A percentile compares a stretch with the other conserved stretches of the same genome.
Evolutionary conservation across 2,113 vertebrate species (phyloP).

Genomic region (Pagrus major): DNA sequence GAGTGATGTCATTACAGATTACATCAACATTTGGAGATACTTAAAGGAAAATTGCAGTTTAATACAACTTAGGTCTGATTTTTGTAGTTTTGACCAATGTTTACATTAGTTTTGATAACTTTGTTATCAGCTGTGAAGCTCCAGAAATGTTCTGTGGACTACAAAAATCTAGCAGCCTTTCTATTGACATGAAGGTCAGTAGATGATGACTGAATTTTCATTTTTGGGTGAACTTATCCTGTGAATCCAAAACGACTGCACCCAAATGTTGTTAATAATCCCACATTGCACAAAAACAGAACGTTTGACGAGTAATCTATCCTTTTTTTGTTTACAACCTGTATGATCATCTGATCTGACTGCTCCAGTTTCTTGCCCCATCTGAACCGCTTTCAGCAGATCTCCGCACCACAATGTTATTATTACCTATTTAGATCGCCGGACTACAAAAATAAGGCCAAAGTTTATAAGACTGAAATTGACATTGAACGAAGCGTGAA

Average conservation of each 20-base stretch:
- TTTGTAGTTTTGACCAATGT: neutral
- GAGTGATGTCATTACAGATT: conserved; percentile 70
- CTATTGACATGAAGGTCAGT: too few relatives aligned
- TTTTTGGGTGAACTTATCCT: too few relatives aligned
- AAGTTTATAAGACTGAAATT: neutral
- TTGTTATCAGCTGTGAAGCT: too few relatives aligned
- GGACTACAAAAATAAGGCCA: neutral
- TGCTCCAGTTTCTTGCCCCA: neutral
- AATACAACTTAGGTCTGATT: neutral
- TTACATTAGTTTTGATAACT: neutral
- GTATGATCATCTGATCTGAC: neutral
- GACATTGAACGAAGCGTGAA: neutral
- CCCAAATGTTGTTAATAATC: neutral
- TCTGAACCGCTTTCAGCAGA: neutral
- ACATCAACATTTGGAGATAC: conserved; percentile 50
- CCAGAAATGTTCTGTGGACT: too few relatives aligned
- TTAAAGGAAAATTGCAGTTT: conserved; percentile 32
- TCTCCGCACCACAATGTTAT: neutral
- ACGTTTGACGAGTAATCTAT: too few relatives aligned
- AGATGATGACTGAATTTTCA: too few relatives aligned
- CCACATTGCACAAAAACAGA: neutral
- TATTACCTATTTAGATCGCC: neutral
- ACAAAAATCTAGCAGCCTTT: too few relatives aligned
- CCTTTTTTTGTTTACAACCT: too few relatives aligned
- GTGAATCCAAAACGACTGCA: too few relatives aligned